Evolutionary conservation across 2,797 vertebrate genomes (phyloP), one percentile per base, ranked within the genome.

Genomic region (Paratrypauchen microcephalus): DNA sequence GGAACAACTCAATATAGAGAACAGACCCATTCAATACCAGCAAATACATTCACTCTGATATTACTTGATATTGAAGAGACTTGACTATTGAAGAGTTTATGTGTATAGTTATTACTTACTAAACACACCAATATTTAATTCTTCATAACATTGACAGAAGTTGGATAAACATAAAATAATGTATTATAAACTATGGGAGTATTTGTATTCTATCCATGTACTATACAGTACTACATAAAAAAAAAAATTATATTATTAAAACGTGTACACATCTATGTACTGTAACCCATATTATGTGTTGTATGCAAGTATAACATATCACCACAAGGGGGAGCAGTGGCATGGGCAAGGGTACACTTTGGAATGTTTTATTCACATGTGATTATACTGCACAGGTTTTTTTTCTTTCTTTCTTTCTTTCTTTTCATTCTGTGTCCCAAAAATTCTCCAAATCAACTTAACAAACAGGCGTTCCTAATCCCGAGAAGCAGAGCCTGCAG

Each of bases 401-500:
- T 54, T 11, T 54, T 54, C 2, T n/a, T 30, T n/a, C n/a, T n/a
- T n/a, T n/a, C n/a, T n/a, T n/a, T n/a, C n/a, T 32, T 32, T 6
- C 30, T 32, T 52, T 12, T 6, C 50, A 3, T 15, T 32, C 15
- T 32, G 19, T 36, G 19, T 36, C 30, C 13, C 19, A 45, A 4
- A 62, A 39, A 62, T 45, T 15, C 23, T 36, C 41, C 39, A 47
- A 24, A 45, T 24, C 41, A 36, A n/a, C 36, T 13, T 19, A 16
- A 59, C 2, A 59, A 59, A 32, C 57, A 59, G 28, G 18, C 32
- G 0, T 62, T 72, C 48, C 30, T 18, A 57, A 55, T 36, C 39
- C 19, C 15, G 6, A 41, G 50, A 5, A 72, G 36, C 57, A 24
- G 54, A 63, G 58, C 50, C 24, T 57, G 62, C 55, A 57, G 48